Evolutionary conservation across 2,797 vertebrate genomes (phyloP), one percentile per base, ranked within the genome.

Genomic region (Clarias fuscus): DNA sequence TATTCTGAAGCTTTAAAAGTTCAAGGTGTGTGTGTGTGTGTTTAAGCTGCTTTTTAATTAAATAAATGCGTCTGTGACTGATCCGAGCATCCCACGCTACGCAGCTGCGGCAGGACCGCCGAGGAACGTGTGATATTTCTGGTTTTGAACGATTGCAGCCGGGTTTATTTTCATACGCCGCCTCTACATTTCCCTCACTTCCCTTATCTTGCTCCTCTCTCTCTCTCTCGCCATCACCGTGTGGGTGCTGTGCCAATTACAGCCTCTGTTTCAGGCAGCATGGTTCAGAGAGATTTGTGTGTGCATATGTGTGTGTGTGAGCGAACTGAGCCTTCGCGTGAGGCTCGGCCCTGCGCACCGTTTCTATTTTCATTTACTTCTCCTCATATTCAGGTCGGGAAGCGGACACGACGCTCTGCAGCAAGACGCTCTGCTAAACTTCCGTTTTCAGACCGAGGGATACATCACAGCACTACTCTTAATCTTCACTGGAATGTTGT

Each of bases 221-320:
- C 40, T 33, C 58, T 71, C 78, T 72, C 79, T 72, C 71, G 22
- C 59, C 5, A 18, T 87, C 83, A 85, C 17, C 56, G 78, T 84
- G 86, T 88, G 82, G 89, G 84, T 85, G 89, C 80, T 80, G 62
- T 86, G 87, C 81, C 86, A 85, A 88, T 88, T 88, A 79, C 83
- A 79, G 83, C 71, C n/a, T 65, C 80, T 71, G 76, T 87, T 83
- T 82, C 70, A 83, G 79, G 77, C 82, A 75, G 17, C 79, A 76
- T 80, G 80, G 73, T 56, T 83, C 20, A 53, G 43, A 33, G 67
- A 73, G 59, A 33, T 22, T 11, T 64, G 59, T 84, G 75, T 37
- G 72, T 58, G 76, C 48, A 70, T 40, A 33, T 73, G 30, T 72
- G 61, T 70, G 73, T 84, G 73, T n/a, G 76, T 30, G 37, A 22